A percentile compares a stretch with the other conserved stretches of the same genome.
phyloP scores from a whole-genome alignment of 2,888 invertebrate genomes.

The Xanthorhoe designata region DNA sequence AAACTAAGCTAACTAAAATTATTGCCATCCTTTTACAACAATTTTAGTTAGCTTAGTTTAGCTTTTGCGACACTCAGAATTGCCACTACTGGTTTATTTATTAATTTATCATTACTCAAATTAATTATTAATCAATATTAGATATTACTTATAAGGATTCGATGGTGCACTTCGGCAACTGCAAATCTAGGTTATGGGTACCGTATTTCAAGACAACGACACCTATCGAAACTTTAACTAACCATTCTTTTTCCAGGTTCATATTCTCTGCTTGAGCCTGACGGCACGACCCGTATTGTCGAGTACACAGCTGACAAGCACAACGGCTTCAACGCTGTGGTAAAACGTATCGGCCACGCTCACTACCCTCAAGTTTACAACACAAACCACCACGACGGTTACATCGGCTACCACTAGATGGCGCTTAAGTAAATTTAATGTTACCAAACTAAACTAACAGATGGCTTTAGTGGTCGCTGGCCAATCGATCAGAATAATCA shows the following conservation, averaged over 20 bases:
- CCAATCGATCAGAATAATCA: constrained; percentile 40
- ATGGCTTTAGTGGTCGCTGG: constrained; percentile 51
- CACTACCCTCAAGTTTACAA: constrained; percentile 79
- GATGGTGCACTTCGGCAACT: too few species aligned
- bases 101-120: too few species aligned
- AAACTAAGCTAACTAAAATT: too few species aligned
- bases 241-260: constrained; percentile 64
- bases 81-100: too few species aligned
- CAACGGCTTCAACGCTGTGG: constrained; percentile 82
- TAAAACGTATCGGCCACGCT: constrained; percentile 79
- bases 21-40: too few species aligned
- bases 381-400: constrained; percentile 59
- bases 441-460: constrained; percentile 47
- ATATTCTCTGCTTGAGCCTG: constrained; percentile 80
- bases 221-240: constrained; percentile 26
- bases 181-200: too few species aligned
- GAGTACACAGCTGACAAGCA: constrained; percentile 83
- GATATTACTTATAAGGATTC: too few species aligned
- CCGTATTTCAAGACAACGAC: constrained; percentile 15
- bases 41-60: too few species aligned
- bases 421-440: constrained; percentile 45
- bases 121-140: too few species aligned
- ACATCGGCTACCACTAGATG: constrained; percentile 77
- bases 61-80: too few species aligned
- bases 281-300: constrained; percentile 81